Percentiles rank a stretch among this genome's conserved stretches.
Evolutionary conservation across 2,113 vertebrate genomes (phyloP).

Genomic region (Dicaeum eximium): DNA sequence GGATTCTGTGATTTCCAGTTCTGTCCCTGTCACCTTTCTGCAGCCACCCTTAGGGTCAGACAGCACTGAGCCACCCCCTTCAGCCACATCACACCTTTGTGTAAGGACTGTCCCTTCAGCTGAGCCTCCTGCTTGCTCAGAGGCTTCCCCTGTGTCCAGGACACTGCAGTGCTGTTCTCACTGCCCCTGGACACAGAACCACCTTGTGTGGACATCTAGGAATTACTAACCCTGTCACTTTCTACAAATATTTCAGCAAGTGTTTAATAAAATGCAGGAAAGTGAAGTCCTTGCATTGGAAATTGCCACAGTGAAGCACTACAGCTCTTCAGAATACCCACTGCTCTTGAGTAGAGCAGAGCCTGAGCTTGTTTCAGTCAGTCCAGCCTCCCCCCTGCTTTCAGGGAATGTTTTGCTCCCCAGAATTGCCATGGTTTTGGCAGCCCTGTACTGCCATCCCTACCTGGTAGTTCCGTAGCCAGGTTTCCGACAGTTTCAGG

Average conservation of each 20-base stretch:
- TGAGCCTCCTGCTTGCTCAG: background rate
- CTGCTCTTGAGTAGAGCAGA: background rate
- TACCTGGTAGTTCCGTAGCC: slow-evolving; percentile 97
- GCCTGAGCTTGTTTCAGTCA: background rate
- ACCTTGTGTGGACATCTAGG: background rate
- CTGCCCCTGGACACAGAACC: background rate
- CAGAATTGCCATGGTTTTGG: background rate
- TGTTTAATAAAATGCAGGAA: background rate
- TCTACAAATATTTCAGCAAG: background rate
- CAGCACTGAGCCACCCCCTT: background rate
- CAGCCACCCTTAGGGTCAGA: background rate
- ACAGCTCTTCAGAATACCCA: background rate
- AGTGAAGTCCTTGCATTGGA: background rate
- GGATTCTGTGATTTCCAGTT: background rate
- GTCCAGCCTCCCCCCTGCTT: fast-evolving
- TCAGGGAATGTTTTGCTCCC: background rate
- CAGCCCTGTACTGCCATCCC: background rate
- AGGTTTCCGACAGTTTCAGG: slow-evolving; percentile 89
- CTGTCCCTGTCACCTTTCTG: background rate
- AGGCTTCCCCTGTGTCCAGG: background rate
- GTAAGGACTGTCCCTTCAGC: background rate
- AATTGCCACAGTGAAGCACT: background rate
- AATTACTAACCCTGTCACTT: too few species aligned
- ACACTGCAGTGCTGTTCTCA: background rate
- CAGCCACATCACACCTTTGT: background rate